These are phyloP conservation scores for Peromyscus leucopus DNA, from an alignment of 2,113 vertebrate genomes.

Conservation along the genomic window DNA sequence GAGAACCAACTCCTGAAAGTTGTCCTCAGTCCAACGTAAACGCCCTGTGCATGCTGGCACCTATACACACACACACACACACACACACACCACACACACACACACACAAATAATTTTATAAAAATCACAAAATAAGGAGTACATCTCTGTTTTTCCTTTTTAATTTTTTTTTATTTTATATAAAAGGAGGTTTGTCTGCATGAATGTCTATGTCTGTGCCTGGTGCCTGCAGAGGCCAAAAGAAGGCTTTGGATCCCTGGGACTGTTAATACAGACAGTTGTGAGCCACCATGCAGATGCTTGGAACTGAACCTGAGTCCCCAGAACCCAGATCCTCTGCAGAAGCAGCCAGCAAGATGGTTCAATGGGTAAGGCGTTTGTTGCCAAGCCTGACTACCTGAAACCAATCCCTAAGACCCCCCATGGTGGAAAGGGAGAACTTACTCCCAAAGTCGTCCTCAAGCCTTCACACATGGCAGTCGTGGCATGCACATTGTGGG, in stretches of 20 bases:
- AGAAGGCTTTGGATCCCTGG: neutral
- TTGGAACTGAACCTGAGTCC: neutral
- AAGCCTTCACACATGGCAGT: neutral
- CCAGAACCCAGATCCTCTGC: neutral
- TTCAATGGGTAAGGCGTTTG: neutral
- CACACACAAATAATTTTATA: neutral
- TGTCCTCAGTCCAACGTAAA: neutral
- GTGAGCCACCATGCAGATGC: neutral
- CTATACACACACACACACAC: no score
- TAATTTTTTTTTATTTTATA: neutral
- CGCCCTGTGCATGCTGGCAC: no score
- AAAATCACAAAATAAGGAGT: neutral
- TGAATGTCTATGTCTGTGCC: no score
- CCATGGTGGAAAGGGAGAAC: neutral
- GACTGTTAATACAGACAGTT: neutral
- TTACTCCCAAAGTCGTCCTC: neutral
- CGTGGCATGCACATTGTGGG: neutral
- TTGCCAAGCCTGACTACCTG: neutral
- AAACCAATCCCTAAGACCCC: neutral
- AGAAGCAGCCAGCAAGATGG: neutral
- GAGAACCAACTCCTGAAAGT: neutral
- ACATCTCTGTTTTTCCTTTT: neutral
- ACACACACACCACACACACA: no score
- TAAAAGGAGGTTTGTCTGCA: neutral
- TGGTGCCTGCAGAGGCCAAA: neutral